These are phyloP conservation scores for Emydocephalus ijimae DNA, from an alignment of 2,113 vertebrate species.

Conservation along the genomic window DNA sequence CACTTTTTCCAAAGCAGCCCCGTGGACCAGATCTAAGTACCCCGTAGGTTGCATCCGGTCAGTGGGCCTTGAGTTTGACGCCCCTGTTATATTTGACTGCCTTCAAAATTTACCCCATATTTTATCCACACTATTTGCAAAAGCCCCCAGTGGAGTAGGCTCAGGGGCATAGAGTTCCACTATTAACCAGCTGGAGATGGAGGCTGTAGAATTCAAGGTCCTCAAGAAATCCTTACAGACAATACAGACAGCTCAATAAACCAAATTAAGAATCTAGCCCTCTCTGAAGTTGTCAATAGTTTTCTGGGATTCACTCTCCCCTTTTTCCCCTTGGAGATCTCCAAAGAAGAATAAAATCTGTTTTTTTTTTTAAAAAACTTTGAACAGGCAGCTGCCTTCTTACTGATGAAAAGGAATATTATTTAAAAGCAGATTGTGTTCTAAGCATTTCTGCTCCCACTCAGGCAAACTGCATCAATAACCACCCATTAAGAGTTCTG, in stretches of 20 bases:
- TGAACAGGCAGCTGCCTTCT: background rate
- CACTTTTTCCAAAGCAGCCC: too few relatives aligned
- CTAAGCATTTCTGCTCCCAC: slow-evolving; percentile 28
- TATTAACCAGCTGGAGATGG: background rate
- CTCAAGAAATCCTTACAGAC: too few relatives aligned
- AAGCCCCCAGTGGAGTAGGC: background rate
- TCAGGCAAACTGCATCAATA: slow-evolving; percentile 15
- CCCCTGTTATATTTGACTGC: too few relatives aligned
- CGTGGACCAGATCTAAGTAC: too few relatives aligned
- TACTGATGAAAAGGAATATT: slow-evolving; percentile 7
- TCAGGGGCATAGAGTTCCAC: background rate
- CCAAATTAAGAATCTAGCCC: background rate
- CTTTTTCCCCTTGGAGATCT: background rate
- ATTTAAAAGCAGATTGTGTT: slow-evolving; percentile 19
- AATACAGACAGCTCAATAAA: background rate
- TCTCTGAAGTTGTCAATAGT: background rate
- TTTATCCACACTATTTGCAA: background rate
- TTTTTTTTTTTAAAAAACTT: background rate
- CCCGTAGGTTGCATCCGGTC: too few relatives aligned
- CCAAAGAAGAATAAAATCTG: background rate
- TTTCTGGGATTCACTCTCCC: background rate
- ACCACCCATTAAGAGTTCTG: slow-evolving; percentile 22
- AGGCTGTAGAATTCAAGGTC: background rate
- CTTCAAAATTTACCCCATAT: background rate
- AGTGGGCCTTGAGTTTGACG: too few relatives aligned